Percentiles rank a stretch among this genome's conserved stretches.
Conservation (phyloP, 2,797 vertebrate species). For the Epinephelus awoara region DNA sequence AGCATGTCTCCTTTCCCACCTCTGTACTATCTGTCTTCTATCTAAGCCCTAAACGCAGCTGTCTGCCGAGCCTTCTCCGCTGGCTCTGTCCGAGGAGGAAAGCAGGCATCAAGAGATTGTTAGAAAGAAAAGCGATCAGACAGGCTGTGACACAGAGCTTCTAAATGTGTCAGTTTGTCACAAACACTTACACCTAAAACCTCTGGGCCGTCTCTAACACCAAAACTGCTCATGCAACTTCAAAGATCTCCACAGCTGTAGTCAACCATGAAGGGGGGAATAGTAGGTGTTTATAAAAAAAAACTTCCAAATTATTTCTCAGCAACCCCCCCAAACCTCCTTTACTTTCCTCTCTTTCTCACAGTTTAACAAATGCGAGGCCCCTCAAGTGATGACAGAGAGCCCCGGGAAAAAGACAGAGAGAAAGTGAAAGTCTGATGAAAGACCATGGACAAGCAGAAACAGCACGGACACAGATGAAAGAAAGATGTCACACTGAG, state of each 20-base stretch:
- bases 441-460: constrained; percentile 58
- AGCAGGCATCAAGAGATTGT: constrained; percentile 46
- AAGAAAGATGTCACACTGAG: constrained; percentile 60
- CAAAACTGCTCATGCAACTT: constrained; percentile 26
- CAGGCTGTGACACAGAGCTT: constrained; percentile 48
- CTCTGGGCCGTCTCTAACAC: constrained; percentile 9
- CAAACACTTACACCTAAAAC: constrained; percentile 51
- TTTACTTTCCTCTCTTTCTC: constrained; percentile 1
- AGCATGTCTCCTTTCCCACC: constrained; percentile 58
- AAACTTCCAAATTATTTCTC: constrained; percentile 11
- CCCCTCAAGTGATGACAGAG: constrained; percentile 56
- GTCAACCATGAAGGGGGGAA: background rate
- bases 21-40: constrained; percentile 62
- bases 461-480: constrained; percentile 63
- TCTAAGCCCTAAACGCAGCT: constrained; percentile 54
- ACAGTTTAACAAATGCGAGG: constrained; percentile 40
- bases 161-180: constrained; percentile 62
- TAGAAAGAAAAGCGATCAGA: constrained; percentile 50
- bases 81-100: constrained; percentile 40
- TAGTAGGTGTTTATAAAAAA: constrained; percentile 35
- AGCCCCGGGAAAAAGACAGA: constrained; percentile 35
- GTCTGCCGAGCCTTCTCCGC: constrained; percentile 33
- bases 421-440: constrained; percentile 56
- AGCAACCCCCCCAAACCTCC: background rate
- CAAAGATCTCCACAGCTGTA: constrained; percentile 31